These are phyloP conservation scores for Parotia lawesii DNA, from an alignment of 2,113 vertebrate species.

Conservation along the genomic window DNA sequence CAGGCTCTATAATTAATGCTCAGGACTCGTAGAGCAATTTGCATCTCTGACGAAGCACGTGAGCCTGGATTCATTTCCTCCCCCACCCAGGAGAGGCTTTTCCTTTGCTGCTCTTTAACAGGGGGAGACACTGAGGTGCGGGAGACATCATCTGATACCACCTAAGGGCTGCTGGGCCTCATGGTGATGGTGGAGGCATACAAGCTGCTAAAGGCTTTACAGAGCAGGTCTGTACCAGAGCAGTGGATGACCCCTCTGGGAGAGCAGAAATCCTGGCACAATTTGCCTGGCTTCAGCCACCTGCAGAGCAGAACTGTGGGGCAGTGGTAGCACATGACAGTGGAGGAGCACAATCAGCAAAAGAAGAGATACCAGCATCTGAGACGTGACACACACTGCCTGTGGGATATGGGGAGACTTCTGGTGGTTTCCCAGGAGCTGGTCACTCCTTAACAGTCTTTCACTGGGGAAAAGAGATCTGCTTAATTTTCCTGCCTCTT, in stretches of 20 bases:
- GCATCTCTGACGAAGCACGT: background rate
- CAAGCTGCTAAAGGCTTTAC: background rate
- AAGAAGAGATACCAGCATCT: background rate
- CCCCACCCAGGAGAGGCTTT: background rate
- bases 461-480: background rate
- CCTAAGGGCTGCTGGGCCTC: background rate
- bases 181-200: background rate
- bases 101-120: background rate
- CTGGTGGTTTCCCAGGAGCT: background rate
- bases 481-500: background rate
- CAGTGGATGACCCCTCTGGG: background rate
- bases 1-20: conserved; percentile 46
- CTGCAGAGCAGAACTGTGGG: background rate
- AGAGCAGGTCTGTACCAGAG: background rate
- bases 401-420: background rate
- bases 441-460: background rate
- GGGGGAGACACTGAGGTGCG: background rate
- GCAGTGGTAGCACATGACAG: accelerated
- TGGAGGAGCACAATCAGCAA: background rate
- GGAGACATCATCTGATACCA: background rate
- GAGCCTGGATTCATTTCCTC: background rate
- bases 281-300: background rate
- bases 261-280: background rate
- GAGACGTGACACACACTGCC: background rate
- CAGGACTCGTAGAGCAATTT: conserved; percentile 22